Conservation (phyloP, 2,113 vertebrate species). For the Myotis brandtii region DNA sequence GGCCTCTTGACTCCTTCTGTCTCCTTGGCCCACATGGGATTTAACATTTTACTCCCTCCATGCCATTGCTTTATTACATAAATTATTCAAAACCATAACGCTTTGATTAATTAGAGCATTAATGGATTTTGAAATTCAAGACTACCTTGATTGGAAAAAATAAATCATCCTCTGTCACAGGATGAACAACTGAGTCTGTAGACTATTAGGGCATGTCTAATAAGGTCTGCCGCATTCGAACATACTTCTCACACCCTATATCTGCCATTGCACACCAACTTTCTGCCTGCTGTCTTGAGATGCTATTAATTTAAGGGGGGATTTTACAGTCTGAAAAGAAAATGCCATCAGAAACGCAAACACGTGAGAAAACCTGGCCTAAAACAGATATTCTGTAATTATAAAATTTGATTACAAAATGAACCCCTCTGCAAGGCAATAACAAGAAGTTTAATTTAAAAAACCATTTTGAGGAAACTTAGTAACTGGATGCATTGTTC, state of each 20-base stretch:
- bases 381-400: neutral
- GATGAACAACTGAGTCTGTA: neutral
- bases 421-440: neutral
- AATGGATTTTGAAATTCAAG: conserved; percentile 69
- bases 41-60: neutral
- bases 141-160: conserved; percentile 55
- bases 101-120: conserved; percentile 59
- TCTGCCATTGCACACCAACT: neutral
- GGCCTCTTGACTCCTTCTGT: neutral
- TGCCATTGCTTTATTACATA: neutral
- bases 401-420: neutral
- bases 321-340: neutral
- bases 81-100: conserved; percentile 39
- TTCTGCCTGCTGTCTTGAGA: neutral
- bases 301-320: neutral
- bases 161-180: conserved; percentile 56
- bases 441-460: neutral
- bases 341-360: neutral
- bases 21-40: neutral
- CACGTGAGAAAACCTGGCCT: neutral
- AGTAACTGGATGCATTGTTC: neutral
- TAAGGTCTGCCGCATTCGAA: neutral
- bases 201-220: neutral
- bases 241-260: neutral
- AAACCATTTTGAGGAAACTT: neutral